These are phyloP conservation scores for Syrrhaptes paradoxus DNA, from an alignment of 2,113 vertebrate genomes.

Conservation along the genomic window DNA sequence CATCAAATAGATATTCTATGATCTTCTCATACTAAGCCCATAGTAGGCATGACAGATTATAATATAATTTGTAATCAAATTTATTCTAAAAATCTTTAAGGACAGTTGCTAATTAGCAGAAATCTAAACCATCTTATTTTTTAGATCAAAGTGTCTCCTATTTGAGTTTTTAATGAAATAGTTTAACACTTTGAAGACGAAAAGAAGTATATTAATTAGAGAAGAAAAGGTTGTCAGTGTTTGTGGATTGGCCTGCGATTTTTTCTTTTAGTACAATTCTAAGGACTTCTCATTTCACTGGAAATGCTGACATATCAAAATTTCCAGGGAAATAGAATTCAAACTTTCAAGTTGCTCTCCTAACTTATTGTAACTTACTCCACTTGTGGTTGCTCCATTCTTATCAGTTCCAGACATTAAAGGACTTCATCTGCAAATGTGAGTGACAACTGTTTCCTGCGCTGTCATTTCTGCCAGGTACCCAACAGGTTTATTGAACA, in stretches of 20 bases:
- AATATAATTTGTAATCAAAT: neutral
- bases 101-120: slow-evolving; percentile 53
- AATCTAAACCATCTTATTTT: slow-evolving; percentile 23
- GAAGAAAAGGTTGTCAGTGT: neutral
- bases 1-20: neutral
- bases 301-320: neutral
- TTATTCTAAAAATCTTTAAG: slow-evolving; percentile 10
- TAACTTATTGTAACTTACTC: neutral
- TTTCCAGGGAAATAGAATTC: neutral
- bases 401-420: neutral
- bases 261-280: neutral
- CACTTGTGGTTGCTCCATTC: neutral
- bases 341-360: neutral
- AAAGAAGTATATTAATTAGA: slow-evolving; percentile 26
- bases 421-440: neutral
- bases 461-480: neutral
- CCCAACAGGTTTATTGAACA: neutral
- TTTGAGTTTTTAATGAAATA: slow-evolving; percentile 26
- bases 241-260: neutral
- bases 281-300: neutral
- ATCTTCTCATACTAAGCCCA: neutral
- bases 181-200: slow-evolving; percentile 43
- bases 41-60: neutral
- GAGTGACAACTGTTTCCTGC: neutral
- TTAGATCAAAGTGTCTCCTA: slow-evolving; percentile 43